phyloP scores from a whole-genome alignment of 2,888 invertebrate species.

The Epirrhoe alternata region DNA sequence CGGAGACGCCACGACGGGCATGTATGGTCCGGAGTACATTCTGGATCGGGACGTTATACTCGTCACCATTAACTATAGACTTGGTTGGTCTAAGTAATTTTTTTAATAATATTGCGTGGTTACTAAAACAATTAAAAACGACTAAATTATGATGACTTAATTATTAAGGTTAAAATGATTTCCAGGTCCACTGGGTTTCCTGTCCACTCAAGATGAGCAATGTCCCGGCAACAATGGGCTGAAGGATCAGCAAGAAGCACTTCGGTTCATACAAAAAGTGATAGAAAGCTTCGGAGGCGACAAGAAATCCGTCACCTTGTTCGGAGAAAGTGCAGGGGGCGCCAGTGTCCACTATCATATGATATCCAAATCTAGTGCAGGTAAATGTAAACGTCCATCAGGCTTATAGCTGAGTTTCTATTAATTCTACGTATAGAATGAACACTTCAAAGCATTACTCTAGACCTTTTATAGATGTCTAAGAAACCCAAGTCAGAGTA shows the following conservation, averaged over 20 bases:
- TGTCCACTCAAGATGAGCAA: conserved; percentile 87
- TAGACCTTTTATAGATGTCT: too few relatives aligned
- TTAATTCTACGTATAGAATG: not conserved
- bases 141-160: not conserved
- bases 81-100: conserved; percentile 69
- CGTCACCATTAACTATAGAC: conserved; percentile 89
- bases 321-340: conserved; percentile 90
- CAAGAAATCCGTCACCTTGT: conserved; percentile 86
- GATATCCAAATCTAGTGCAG: conserved; percentile 83
- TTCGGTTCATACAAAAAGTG: conserved; percentile 86
- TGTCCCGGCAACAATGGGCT: conserved; percentile 89
- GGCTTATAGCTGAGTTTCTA: not conserved
- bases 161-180: conserved; percentile 3
- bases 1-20: conserved; percentile 87
- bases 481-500: too few relatives aligned
- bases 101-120: too few relatives aligned
- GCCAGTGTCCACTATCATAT: conserved; percentile 89
- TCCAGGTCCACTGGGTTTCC: conserved; percentile 86
- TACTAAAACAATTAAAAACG: too few relatives aligned
- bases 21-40: conserved; percentile 89
- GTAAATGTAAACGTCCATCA: conserved; percentile 6
- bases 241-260: conserved; percentile 87
- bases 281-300: conserved; percentile 87
- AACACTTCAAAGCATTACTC: too few relatives aligned
- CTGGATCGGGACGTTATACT: conserved; percentile 89